Evolutionary conservation across 2,888 invertebrate species (phyloP).

Genomic region (Acanthosepion pharaonis): DNA sequence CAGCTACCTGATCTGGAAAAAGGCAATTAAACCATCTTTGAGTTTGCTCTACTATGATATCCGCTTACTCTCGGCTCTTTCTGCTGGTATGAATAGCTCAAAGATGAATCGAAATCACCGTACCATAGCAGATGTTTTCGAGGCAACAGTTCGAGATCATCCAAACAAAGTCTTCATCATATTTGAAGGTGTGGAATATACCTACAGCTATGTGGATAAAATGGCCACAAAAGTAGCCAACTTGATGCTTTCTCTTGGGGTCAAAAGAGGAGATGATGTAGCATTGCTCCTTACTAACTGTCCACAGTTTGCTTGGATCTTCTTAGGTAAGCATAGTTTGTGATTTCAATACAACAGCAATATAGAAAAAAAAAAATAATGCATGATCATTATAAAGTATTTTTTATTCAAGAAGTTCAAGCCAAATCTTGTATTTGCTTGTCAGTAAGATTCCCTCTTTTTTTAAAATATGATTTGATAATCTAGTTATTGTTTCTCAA

Average conservation of each 20-base stretch:
- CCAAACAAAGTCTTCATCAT: slow-evolving; percentile 23
- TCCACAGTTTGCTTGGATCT: slow-evolving; percentile 44
- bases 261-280: background rate
- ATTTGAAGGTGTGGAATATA: slow-evolving; percentile 24
- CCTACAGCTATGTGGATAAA: slow-evolving; percentile 39
- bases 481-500: no score
- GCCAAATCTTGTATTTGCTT: no score
- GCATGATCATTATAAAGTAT: no score
- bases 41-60: slow-evolving; percentile 33
- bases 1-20: slow-evolving; percentile 25
- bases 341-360: background rate
- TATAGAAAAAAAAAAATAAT: no score
- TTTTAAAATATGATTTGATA: no score
- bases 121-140: slow-evolving; percentile 54
- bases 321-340: background rate
- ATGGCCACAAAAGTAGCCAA: slow-evolving; percentile 40
- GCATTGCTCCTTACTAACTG: background rate
- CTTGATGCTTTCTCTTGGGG: slow-evolving; percentile 36
- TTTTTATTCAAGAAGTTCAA: no score
- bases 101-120: background rate
- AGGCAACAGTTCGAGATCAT: slow-evolving; percentile 50
- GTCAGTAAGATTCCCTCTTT: no score
- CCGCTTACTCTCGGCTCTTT: background rate
- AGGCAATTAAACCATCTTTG: slow-evolving; percentile 24
- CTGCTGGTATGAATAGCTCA: background rate